phyloP scores from a whole-genome alignment of 2,888 invertebrate species.

The Polymixis lichenea region DNA sequence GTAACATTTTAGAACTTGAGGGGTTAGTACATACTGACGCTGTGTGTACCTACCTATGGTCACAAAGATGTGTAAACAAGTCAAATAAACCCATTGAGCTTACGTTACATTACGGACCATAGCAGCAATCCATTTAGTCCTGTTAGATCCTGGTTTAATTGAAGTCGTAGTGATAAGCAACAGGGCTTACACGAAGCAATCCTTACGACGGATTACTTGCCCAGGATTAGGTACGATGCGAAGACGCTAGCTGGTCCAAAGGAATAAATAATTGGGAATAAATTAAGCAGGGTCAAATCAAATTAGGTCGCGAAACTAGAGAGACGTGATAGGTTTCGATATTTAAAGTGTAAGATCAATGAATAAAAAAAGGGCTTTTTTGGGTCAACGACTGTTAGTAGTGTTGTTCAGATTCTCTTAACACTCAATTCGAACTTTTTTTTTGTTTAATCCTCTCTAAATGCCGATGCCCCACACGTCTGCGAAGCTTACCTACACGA shows the following conservation, averaged over 20 bases:
- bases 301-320: neutral
- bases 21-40: too few relatives aligned
- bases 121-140: conserved; percentile 61
- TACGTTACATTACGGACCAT: conserved; percentile 15
- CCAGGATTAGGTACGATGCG: conserved; percentile 37
- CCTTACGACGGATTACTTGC: conserved; percentile 56
- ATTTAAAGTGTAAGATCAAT: too few relatives aligned
- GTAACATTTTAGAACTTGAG: too few relatives aligned
- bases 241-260: conserved; percentile 14
- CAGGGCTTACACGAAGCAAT: conserved; percentile 64
- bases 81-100: conserved; percentile 17
- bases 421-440: too few relatives aligned
- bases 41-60: too few relatives aligned
- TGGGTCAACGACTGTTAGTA: neutral
- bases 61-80: conserved; percentile 24
- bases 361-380: neutral
- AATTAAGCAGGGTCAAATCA: conserved; percentile 1
- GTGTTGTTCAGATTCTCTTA: too few relatives aligned
- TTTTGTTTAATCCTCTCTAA: too few relatives aligned
- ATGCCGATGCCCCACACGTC: too few relatives aligned
- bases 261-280: conserved; percentile 30
- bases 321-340: neutral
- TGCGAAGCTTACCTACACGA: too few relatives aligned
- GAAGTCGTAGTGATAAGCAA: conserved; percentile 69
- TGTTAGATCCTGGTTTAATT: conserved; percentile 71